Base-by-base conservation (phyloP, 2,888 invertebrate genomes). In the Ophion ellenae region DNA sequence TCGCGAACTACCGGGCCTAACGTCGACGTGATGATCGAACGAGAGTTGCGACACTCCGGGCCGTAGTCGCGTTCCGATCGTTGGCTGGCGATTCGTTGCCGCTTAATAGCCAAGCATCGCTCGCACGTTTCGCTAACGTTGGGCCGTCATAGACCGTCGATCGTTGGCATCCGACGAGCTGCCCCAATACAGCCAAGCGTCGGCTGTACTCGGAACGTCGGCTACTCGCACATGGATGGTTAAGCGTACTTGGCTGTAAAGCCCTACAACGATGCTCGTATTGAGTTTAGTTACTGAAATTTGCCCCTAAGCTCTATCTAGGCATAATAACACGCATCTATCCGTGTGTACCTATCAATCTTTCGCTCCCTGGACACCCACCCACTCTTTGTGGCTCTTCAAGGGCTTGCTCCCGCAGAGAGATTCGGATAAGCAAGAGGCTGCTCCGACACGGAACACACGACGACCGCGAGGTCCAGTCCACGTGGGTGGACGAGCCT, bases 401-500 rank as follows among this genome's bases (percentile, higher is more conserved):
- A 3, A 53, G 53, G 17, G 53, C 53, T 53, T 53, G 53, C 17
- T 53, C 7, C 40, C 40, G 40, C 40, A 4, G 53, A 14, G 53
- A 14, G 53, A 53, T 53, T 53, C 17, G 11, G 17, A 53, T 53
- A 53, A 53, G 17, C 9, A 71, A 73, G 70, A n/a, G 40, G 28
- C 47, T 28, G 28, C 47, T 28, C 17, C 24, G 17, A 53, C 53
- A 53, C 17, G 28, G 3, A 24, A 36, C 6, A 70, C 28, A 70
- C 70, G 70, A 53, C 53, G 53, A 70, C 17, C 14, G 14, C 14
- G 4, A 14, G 17, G 53, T 53, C 53, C 14, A 70, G 32, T 53
- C 28, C 53, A 40, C 53, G 70, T 70, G 70, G 70, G 70, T 53
- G 70, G 24, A 17, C 53, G 70, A 53, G 17, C 53, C 70, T 53